These are phyloP conservation scores for Dipodomys stephensi DNA, from an alignment of 2,113 vertebrate genomes.

Conservation along the genomic window DNA sequence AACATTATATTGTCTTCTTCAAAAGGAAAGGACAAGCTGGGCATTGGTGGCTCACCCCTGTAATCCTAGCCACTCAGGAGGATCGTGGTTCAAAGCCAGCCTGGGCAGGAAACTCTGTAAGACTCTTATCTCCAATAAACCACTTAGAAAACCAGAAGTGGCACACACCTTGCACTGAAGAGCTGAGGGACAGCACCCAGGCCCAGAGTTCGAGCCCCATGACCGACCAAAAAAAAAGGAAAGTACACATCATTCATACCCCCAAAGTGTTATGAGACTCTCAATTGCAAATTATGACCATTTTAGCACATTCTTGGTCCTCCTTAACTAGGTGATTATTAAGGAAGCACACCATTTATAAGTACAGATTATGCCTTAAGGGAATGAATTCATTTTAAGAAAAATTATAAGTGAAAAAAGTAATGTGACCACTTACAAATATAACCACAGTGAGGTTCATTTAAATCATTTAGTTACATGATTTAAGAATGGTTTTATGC, in stretches of 20 bases:
- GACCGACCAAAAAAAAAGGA: not conserved
- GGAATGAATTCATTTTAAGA: slow-evolving; percentile 26
- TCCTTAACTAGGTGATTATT: slow-evolving; percentile 9
- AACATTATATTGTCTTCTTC: not conserved
- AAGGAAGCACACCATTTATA: not conserved
- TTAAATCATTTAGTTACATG: slow-evolving; percentile 21
- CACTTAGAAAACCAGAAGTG: too few species aligned
- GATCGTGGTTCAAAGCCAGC: too few species aligned
- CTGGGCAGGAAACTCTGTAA: too few species aligned
- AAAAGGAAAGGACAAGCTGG: not conserved
- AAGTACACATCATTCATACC: not conserved
- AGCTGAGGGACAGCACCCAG: too few species aligned
- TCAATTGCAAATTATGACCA: not conserved
- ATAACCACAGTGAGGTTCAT: slow-evolving; percentile 14
- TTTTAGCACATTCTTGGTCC: not conserved
- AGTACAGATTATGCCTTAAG: not conserved
- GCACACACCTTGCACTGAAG: too few species aligned
- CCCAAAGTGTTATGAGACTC: not conserved
- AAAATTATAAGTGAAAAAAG: slow-evolving; percentile 20
- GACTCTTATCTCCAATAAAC: too few species aligned
- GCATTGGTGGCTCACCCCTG: too few species aligned
- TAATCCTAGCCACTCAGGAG: too few species aligned
- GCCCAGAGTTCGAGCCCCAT: too few species aligned
- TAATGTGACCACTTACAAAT: not conserved
- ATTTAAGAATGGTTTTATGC: slow-evolving; percentile 19